phyloP scores from a whole-genome alignment of 2,888 invertebrate genomes.

The Netelia virgata region DNA sequence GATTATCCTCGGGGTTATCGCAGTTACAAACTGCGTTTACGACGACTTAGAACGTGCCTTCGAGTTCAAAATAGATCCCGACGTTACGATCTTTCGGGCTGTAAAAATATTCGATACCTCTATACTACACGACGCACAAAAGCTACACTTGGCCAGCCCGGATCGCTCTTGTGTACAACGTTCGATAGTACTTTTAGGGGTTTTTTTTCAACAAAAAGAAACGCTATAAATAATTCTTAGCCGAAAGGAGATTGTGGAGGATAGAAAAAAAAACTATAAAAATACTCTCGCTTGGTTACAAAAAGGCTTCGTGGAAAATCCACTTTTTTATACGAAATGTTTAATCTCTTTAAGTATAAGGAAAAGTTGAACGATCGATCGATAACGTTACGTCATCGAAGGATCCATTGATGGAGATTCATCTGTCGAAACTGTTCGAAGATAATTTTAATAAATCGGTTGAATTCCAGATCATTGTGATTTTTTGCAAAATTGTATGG shows the following conservation, averaged over 20 bases:
- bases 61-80: conserved; percentile 44
- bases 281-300: not conserved
- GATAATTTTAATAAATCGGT: conserved; percentile 31
- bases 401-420: not conserved
- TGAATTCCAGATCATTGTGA: conserved; percentile 4
- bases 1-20: conserved; percentile 60
- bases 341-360: no score
- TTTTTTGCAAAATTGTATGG: conserved; percentile 5
- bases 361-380: no score
- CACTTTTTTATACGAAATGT: no score
- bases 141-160: not conserved
- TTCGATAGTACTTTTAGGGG: not conserved
- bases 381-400: no score
- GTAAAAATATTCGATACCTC: conserved; percentile 44
- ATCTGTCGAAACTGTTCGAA: not conserved
- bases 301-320: no score
- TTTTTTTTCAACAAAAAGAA: not conserved
- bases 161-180: not conserved
- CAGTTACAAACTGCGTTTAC: conserved; percentile 55
- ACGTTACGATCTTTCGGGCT: conserved; percentile 37
- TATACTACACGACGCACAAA: conserved; percentile 4
- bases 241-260: not conserved
- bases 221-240: conserved; percentile 24
- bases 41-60: conserved; percentile 42
- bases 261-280: not conserved